Percentiles rank a stretch among this genome's conserved stretches.
phyloP scores from a whole-genome alignment of 2,888 invertebrate species.

The Diaphora mendica region DNA sequence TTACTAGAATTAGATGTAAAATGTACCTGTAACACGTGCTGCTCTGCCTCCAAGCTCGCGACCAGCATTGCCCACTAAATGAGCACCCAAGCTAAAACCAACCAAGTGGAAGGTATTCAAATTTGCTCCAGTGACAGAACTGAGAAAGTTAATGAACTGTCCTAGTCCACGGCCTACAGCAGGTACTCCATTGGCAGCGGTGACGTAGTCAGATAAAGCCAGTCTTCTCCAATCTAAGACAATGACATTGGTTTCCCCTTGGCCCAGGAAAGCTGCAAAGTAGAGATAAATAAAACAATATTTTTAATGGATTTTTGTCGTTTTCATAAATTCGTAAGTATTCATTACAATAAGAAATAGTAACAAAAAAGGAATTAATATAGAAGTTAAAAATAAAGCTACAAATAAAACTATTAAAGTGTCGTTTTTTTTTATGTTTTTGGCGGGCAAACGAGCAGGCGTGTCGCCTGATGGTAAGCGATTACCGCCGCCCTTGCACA shows the following conservation, averaged over 20 bases:
- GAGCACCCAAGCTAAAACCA: constrained; percentile 83
- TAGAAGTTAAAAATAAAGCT: too few species aligned
- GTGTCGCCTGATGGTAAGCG: too few species aligned
- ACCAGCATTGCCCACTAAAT: constrained; percentile 77
- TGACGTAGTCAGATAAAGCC: constrained; percentile 54
- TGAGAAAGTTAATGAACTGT: constrained; percentile 70
- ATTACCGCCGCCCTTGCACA: too few species aligned
- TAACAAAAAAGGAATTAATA: too few species aligned
- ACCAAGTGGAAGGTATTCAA: constrained; percentile 71
- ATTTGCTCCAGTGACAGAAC: constrained; percentile 61
- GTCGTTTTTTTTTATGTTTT: too few species aligned
- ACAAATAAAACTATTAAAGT: too few species aligned
- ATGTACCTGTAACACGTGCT: constrained; percentile 73
- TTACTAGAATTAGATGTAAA: neutral
- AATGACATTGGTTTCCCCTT: constrained; percentile 65
- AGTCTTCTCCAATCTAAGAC: constrained; percentile 69
- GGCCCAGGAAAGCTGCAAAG: constrained; percentile 58
- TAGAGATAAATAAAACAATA: neutral
- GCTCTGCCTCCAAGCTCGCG: constrained; percentile 66
- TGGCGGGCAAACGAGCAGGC: too few species aligned
- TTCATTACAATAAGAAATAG: too few species aligned
- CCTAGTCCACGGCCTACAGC: constrained; percentile 74
- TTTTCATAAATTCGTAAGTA: too few species aligned
- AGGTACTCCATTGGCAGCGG: constrained; percentile 66
- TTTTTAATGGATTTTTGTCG: too few species aligned